Conservation (phyloP, 2,113 vertebrate genomes). For the Hylia prasina region DNA sequence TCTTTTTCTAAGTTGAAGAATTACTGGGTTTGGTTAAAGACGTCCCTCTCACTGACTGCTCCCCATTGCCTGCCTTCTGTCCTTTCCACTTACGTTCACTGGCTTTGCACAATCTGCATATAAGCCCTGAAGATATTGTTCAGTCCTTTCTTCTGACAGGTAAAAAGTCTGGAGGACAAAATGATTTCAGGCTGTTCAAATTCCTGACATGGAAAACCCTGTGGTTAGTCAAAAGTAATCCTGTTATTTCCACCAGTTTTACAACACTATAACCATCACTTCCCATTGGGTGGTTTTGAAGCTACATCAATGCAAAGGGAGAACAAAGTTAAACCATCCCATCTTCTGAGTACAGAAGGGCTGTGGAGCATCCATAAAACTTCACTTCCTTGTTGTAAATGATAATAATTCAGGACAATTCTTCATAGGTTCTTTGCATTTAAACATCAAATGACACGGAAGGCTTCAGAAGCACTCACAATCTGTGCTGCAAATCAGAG, state of each 20-base stretch:
- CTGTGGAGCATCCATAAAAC: neutral
- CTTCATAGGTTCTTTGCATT: neutral
- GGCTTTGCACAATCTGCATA: neutral
- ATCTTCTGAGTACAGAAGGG: neutral
- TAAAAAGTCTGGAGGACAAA: neutral
- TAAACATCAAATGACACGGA: neutral
- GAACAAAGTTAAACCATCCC: slow-evolving; percentile 10
- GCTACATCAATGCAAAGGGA: neutral
- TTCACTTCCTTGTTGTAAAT: neutral
- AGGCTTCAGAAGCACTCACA: neutral
- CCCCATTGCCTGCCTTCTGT: neutral
- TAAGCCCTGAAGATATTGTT: neutral
- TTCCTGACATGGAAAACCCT: neutral
- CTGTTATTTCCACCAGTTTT: slow-evolving; percentile 51
- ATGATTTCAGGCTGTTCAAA: neutral
- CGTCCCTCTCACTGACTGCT: neutral
- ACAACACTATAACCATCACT: slow-evolving; percentile 16
- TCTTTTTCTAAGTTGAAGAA: neutral
- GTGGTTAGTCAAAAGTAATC: slow-evolving; percentile 43
- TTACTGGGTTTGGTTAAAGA: neutral
- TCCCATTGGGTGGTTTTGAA: neutral
- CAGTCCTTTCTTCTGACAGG: neutral
- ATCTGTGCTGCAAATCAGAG: neutral
- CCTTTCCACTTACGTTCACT: neutral
- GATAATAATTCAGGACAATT: neutral